Evolutionary conservation across 2,797 vertebrate genomes (phyloP).

Genomic region (Bryconaethiops microstoma): DNA sequence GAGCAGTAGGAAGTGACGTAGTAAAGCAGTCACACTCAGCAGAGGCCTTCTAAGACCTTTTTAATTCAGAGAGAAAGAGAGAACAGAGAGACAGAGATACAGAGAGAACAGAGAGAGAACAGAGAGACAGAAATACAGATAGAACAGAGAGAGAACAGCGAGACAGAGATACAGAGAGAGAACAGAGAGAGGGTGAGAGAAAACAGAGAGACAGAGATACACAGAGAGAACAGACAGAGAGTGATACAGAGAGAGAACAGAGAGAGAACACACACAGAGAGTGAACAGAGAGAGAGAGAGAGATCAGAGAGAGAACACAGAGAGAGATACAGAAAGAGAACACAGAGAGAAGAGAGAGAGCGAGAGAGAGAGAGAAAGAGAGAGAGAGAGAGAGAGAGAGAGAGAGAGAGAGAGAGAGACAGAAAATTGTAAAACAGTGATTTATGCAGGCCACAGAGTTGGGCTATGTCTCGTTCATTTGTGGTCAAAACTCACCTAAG

Average conservation of each 20-base stretch:
- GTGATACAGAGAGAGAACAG: no score
- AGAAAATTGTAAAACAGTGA: not conserved
- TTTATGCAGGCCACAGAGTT: not conserved
- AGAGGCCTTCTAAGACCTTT: conserved; percentile 45
- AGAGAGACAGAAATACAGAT: no score
- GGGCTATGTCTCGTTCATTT: not conserved
- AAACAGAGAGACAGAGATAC: no score
- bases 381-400: not conserved
- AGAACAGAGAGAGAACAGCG: no score
- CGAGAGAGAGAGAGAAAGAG: not conserved
- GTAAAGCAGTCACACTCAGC: conserved; percentile 78
- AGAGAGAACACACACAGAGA: no score
- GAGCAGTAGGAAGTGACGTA: conserved; percentile 73
- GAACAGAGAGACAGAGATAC: not conserved
- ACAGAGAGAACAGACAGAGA: no score
- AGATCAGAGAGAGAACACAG: conserved; percentile 39
- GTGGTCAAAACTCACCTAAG: no score
- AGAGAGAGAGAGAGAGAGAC: not conserved
- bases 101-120: not conserved
- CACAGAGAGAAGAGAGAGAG: not conserved
- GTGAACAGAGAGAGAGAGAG: no score
- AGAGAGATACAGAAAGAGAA: not conserved
- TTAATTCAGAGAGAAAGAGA: conserved; percentile 63
- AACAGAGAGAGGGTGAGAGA: no score
- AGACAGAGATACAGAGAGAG: no score